Evolutionary conservation across 2,113 vertebrate genomes (phyloP).

Genomic region (Bucco capensis): DNA sequence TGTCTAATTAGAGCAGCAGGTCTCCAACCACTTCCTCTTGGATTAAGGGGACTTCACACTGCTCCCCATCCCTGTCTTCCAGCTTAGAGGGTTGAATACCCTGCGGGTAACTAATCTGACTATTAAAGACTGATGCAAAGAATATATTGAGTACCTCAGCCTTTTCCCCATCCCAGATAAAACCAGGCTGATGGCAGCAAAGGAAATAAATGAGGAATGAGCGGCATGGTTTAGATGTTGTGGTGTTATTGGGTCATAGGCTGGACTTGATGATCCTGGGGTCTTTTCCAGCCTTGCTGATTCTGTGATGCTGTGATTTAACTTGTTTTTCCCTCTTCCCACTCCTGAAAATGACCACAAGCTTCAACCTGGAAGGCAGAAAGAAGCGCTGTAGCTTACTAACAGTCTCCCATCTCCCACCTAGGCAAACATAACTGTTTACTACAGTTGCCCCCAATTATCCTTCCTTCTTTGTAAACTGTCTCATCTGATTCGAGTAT

Average conservation of each 20-base stretch:
- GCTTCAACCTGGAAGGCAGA: neutral
- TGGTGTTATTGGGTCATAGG: slow-evolving; percentile 10
- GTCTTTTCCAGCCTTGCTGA: no score
- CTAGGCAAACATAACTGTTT: neutral
- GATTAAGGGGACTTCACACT: no score
- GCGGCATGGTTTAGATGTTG: neutral
- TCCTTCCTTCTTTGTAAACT: neutral
- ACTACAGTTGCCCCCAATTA: fast-evolving
- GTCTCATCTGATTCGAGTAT: neutral
- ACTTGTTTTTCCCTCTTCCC: neutral
- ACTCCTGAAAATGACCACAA: neutral
- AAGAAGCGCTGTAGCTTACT: neutral
- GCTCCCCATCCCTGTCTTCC: no score
- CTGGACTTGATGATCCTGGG: no score
- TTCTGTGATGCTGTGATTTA: no score
- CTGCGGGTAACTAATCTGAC: no score
- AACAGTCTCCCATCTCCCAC: neutral
- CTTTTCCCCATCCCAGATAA: neutral
- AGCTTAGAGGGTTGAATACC: no score
- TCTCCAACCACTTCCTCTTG: no score
- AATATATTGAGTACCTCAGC: no score
- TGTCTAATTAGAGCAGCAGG: no score
- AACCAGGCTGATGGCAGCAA: neutral
- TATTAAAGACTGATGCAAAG: no score
- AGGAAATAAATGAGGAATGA: neutral